Evolutionary conservation across 2,113 vertebrate species (phyloP).

Genomic region (Rhodinocichla rosea): DNA sequence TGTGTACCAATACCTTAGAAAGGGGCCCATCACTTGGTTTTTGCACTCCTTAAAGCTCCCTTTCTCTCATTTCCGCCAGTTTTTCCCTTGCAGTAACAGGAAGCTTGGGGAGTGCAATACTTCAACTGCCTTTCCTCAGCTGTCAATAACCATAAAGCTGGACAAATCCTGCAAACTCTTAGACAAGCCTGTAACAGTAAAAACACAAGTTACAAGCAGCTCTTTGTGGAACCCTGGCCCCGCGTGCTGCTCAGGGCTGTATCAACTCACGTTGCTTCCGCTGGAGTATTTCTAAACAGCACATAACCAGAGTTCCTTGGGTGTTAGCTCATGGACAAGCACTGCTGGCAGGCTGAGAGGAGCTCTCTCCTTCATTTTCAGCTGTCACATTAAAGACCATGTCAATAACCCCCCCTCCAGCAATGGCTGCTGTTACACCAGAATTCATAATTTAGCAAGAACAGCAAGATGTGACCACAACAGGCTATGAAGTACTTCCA

Average conservation of each 20-base stretch:
- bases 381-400: neutral
- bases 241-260: neutral
- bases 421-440: neutral
- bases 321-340: neutral
- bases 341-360: neutral
- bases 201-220: neutral
- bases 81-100: neutral
- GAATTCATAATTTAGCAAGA: neutral
- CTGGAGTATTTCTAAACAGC: slow-evolving; percentile 4
- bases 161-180: neutral
- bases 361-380: neutral
- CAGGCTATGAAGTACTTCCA: neutral
- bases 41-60: neutral
- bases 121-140: neutral
- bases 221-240: neutral
- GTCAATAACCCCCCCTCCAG: neutral
- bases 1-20: neutral
- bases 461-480: neutral
- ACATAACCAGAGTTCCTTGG: neutral
- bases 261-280: neutral
- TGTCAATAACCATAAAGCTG: neutral
- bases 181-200: neutral
- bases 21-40: neutral
- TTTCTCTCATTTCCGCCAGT: neutral
- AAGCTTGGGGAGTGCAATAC: neutral